Evolutionary conservation across 2,113 vertebrate genomes (phyloP), one percentile per base, ranked within the genome.

Genomic region (Oostethus manadensis): DNA sequence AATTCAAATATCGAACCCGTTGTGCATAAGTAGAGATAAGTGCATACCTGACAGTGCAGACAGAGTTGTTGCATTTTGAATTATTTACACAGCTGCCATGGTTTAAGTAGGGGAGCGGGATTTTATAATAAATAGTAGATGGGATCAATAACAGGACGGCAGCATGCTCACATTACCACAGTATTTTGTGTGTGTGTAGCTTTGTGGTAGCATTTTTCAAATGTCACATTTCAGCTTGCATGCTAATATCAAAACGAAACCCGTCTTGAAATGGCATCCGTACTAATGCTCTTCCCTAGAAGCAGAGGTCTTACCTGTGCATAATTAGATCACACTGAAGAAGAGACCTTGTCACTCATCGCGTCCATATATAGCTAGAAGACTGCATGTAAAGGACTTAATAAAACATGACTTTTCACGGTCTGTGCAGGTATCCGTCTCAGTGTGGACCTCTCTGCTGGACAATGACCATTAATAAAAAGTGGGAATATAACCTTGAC

Each of bases 401-500:
- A 66, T 74, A 58, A 73, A 71, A 64, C 40, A 62, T 69, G 49
- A 23, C 3, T 44, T 54, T 51, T 68, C 18, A 46, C 21, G 29
- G 4, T 10, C 57, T 58, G 20, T 56, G 35, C 13, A 15, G 42
- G 8, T 64, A 10, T 16, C 51, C 53, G 42, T 62, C 58, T 53
- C 44, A 47, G 23, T 59, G 0, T 21, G 47, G 47, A 40, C 18
- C 15, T 67, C 58, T 53, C 71, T 59, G 61, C 58, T 68, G 51
- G 64, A 78, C 62, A 58, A 51, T 77, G 60, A 66, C 66, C 59
- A 62, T 72, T 62, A 60, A 68, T 64, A 73, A 70, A 47, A 58
- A 50, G 45, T 59, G 26, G 8, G 50, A 33, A 57, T 55, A 10
- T 56, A 62, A 26, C 61, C 45, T 50, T 66, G 29, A 65, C 62